A percentile compares a stretch with the other conserved stretches of the same genome.
Evolutionary conservation across 2,888 invertebrate genomes (phyloP).

Genomic region (Apocheima hispidaria): DNA sequence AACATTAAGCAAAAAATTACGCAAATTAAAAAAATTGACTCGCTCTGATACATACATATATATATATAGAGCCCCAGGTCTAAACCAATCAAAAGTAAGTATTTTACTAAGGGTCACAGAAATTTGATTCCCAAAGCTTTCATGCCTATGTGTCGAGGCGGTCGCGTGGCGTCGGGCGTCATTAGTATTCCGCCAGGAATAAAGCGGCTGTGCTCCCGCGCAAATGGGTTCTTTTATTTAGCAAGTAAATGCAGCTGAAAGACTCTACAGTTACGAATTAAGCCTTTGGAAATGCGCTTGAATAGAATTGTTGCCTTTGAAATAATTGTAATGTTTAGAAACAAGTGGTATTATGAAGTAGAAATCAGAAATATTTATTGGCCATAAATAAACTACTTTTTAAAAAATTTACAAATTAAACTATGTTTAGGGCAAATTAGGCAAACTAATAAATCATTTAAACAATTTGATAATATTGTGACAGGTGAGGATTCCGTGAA

Average conservation of each 20-base stretch:
- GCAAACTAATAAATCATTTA: too few species aligned
- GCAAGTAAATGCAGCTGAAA: constrained; percentile 20
- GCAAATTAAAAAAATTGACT: too few species aligned
- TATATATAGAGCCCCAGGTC: too few species aligned
- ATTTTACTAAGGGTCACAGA: background rate
- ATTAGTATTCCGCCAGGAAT: constrained; percentile 60
- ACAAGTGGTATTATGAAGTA: constrained; percentile 4
- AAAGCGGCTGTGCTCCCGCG: constrained; percentile 40
- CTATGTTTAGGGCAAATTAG: too few species aligned
- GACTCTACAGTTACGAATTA: constrained; percentile 10
- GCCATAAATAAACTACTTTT: too few species aligned
- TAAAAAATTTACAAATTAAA: too few species aligned
- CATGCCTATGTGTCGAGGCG: constrained; percentile 9
- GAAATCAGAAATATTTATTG: too few species aligned
- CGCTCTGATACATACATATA: too few species aligned
- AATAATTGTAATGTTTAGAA: constrained; percentile 15
- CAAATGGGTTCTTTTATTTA: constrained; percentile 36
- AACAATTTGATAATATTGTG: too few species aligned
- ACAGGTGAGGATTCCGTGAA: too few species aligned
- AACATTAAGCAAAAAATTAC: too few species aligned
- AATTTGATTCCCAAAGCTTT: background rate
- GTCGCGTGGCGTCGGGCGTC: constrained; percentile 57
- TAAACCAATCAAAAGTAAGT: background rate
- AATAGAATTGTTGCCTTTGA: constrained; percentile 20
- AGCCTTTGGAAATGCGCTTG: constrained; percentile 19